phyloP scores from a whole-genome alignment of 2,888 invertebrate genomes.

The Ischnura elegans region DNA sequence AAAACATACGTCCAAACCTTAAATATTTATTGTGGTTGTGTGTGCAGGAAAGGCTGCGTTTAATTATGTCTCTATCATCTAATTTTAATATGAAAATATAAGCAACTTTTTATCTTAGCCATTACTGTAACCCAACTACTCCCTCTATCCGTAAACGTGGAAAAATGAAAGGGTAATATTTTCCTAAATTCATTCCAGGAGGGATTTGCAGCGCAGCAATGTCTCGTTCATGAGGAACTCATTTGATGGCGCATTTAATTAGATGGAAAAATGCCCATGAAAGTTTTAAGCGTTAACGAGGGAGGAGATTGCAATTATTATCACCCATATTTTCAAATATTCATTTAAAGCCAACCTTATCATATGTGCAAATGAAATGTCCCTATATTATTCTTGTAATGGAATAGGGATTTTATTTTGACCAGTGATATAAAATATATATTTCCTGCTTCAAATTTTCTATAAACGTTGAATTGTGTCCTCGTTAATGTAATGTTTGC shows the following conservation, averaged over 20 bases:
- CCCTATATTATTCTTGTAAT: conserved; percentile 27
- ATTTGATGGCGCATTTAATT: background rate
- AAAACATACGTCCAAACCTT: conserved; percentile 35
- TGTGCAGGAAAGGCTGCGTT: conserved; percentile 10
- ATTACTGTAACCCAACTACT: background rate
- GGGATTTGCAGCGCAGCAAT: background rate
- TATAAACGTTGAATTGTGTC: conserved; percentile 9
- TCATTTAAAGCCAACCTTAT: background rate
- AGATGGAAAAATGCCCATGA: background rate
- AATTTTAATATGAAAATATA: background rate
- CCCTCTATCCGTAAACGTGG: background rate
- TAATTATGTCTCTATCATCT: background rate
- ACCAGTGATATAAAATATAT: conserved; percentile 4
- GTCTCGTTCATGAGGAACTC: background rate
- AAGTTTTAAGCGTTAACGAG: background rate
- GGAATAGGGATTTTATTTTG: conserved; percentile 19
- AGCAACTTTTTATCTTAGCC: background rate
- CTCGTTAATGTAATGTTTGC: background rate
- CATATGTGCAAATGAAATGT: conserved; percentile 3
- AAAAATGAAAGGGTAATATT: background rate
- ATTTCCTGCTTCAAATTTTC: conserved; percentile 7
- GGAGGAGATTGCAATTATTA: background rate
- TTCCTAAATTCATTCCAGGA: background rate
- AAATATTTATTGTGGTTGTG: conserved; percentile 7
- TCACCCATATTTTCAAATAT: background rate